These are phyloP conservation scores for Brachionus paranguensis DNA, from an alignment of 1,140 invertebrate genomes.

Conservation along the genomic window DNA sequence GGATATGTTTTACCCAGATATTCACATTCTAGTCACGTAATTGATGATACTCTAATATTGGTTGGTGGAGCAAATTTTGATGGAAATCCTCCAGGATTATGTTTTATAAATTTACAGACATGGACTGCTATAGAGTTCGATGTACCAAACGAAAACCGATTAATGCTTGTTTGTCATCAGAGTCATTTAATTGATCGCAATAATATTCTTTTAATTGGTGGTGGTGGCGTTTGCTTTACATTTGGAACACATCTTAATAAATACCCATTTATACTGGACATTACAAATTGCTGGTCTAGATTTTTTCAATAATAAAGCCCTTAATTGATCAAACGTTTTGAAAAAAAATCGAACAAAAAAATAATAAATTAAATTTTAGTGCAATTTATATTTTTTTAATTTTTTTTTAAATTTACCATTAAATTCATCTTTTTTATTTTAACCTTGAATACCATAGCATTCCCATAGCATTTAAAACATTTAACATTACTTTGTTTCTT, in stretches of 20 bases:
- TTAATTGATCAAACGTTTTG: too few relatives aligned
- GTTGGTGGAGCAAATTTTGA: constrained; percentile 54
- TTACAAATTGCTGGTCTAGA: constrained; percentile 5
- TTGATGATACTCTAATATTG: constrained; percentile 49
- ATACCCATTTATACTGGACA: background rate
- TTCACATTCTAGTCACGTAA: constrained; percentile 52
- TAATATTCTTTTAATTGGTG: constrained; percentile 54
- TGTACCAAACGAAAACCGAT: constrained; percentile 46
- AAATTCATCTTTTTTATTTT: too few relatives aligned
- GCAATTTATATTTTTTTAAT: too few relatives aligned
- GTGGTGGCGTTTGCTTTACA: constrained; percentile 60
- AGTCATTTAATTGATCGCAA: constrained; percentile 47
- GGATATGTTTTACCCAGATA: constrained; percentile 46
- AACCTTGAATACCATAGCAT: too few relatives aligned
- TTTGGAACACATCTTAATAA: constrained; percentile 59
- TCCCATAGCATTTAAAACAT: too few relatives aligned
- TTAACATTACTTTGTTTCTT: too few relatives aligned
- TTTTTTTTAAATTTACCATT: too few relatives aligned
- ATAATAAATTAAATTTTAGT: too few relatives aligned
- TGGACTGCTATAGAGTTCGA: constrained; percentile 48
- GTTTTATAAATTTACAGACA: constrained; percentile 51
- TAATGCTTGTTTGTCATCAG: constrained; percentile 56
- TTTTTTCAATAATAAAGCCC: background rate
- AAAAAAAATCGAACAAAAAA: too few relatives aligned
- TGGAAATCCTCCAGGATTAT: constrained; percentile 50